These are phyloP conservation scores for Trichoplusia ni DNA, from an alignment of 1,140 invertebrate genomes.

Conservation along the genomic window DNA sequence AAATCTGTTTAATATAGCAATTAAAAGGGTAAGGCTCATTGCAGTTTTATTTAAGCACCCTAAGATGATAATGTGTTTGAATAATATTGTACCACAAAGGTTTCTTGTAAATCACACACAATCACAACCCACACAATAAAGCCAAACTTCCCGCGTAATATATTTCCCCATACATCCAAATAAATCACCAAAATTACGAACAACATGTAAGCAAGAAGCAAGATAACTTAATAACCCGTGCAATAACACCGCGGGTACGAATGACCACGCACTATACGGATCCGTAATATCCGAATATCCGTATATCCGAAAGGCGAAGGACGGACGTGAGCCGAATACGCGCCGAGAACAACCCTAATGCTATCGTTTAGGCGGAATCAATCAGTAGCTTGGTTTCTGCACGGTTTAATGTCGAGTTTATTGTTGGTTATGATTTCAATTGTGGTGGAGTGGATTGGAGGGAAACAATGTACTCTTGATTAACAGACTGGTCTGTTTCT, in stretches of 20 bases:
- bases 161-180: neutral
- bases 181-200: slow-evolving; percentile 10
- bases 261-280: slow-evolving; percentile 21
- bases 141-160: neutral
- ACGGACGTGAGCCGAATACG: slow-evolving; percentile 24
- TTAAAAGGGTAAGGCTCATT: no score
- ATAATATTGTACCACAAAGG: no score
- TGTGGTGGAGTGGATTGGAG: neutral
- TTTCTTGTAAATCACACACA: neutral
- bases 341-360: slow-evolving; percentile 12
- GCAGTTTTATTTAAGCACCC: no score
- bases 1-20: no score
- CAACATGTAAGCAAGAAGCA: slow-evolving; percentile 14
- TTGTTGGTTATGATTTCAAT: slow-evolving; percentile 11
- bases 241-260: slow-evolving; percentile 24
- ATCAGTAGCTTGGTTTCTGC: slow-evolving; percentile 10
- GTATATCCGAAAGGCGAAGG: no score
- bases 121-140: neutral
- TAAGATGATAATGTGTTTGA: no score
- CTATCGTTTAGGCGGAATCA: slow-evolving; percentile 11
- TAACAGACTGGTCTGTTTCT: neutral
- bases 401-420: neutral
- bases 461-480: no score
- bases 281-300: slow-evolving; percentile 27
- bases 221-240: slow-evolving; percentile 28